These are phyloP conservation scores for Thumatha senex DNA, from an alignment of 2,888 invertebrate species.

Conservation along the genomic window DNA sequence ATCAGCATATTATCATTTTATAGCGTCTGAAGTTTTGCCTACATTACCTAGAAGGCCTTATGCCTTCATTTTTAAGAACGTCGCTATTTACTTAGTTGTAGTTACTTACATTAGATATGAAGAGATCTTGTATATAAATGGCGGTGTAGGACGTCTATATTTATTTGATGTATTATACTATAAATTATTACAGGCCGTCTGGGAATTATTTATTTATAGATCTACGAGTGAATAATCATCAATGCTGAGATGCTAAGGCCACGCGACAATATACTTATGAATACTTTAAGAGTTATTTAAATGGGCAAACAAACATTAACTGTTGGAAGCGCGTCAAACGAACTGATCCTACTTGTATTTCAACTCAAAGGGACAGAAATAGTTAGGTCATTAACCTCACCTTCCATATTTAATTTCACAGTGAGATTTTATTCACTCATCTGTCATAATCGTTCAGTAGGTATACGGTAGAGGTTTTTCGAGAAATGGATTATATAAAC, in stretches of 20 bases:
- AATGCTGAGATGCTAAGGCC: no score
- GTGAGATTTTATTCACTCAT: conserved; percentile 5
- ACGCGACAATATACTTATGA: neutral
- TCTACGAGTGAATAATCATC: neutral
- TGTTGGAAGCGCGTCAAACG: conserved; percentile 31
- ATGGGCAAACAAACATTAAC: conserved; percentile 9
- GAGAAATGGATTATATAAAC: no score
- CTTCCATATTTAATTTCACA: conserved; percentile 15
- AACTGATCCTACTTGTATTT: conserved; percentile 27
- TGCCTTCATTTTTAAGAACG: no score
- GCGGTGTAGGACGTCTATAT: neutral
- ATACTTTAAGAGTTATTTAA: conserved; percentile 8
- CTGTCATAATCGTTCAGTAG: neutral
- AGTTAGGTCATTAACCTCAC: conserved; percentile 38
- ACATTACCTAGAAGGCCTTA: no score
- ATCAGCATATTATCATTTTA: no score
- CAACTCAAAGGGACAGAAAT: conserved; percentile 39
- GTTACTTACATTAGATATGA: no score
- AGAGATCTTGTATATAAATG: neutral
- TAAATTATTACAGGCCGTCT: no score
- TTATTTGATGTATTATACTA: no score
- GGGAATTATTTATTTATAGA: no score
- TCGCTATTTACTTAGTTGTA: no score
- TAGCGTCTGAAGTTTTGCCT: no score
- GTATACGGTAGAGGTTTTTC: no score